Evolutionary conservation across 2,113 vertebrate genomes (phyloP).

Genomic region (Haplotaxodon microlepis): DNA sequence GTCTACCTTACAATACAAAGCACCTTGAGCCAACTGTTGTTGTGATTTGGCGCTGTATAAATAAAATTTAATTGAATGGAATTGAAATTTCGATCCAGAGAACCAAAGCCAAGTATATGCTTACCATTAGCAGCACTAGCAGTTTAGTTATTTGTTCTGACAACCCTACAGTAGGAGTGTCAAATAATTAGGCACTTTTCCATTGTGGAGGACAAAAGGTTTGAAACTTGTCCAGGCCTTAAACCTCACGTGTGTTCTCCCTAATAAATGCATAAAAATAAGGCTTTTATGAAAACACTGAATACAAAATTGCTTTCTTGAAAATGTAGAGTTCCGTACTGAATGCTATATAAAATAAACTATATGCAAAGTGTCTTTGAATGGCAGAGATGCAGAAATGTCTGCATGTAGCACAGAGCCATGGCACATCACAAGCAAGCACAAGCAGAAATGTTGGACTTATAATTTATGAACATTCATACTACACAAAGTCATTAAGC

Average conservation of each 20-base stretch:
- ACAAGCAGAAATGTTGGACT: neutral
- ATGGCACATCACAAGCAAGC: neutral
- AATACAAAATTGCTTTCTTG: neutral
- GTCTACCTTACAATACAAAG: neutral
- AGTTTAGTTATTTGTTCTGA: neutral
- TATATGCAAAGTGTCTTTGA: neutral
- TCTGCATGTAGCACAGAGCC: neutral
- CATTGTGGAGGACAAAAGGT: neutral
- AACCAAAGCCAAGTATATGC: neutral
- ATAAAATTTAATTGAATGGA: neutral
- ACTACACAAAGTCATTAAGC: neutral
- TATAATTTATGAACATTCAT: neutral
- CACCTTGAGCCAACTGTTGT: neutral
- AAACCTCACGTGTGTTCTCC: neutral
- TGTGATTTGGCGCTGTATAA: neutral
- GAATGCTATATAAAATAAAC: neutral
- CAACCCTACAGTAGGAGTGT: fast-evolving
- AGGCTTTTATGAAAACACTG: neutral
- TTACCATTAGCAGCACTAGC: neutral
- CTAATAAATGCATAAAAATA: neutral
- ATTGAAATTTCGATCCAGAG: neutral
- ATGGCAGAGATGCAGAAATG: neutral
- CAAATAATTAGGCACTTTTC: neutral
- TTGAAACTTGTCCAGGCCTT: neutral
- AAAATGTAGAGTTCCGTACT: neutral